Evolutionary conservation across 2,797 vertebrate species (phyloP).

Genomic region (Semotilus atromaculatus): DNA sequence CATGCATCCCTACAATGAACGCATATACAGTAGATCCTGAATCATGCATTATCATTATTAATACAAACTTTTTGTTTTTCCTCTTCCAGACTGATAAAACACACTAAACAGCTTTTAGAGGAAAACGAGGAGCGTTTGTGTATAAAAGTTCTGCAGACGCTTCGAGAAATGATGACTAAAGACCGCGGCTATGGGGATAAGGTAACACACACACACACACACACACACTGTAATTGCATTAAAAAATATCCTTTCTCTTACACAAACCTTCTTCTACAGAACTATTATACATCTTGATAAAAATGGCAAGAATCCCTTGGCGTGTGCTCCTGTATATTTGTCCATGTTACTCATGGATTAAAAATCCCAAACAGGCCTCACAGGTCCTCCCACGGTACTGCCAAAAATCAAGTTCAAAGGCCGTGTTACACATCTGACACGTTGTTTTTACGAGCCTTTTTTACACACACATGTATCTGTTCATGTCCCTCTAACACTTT

Average conservation of each 20-base stretch:
- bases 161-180: conserved; percentile 99
- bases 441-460: conserved; percentile 6
- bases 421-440: neutral
- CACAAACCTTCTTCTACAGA: neutral
- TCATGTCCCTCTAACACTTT: neutral
- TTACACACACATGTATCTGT: conserved; percentile 8
- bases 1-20: neutral
- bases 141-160: conserved; percentile 97
- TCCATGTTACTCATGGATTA: neutral
- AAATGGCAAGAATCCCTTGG: neutral
- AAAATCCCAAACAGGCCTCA: neutral
- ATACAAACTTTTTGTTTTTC: neutral
- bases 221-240: neutral
- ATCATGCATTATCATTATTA: neutral
- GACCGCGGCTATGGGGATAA: conserved; percentile 97
- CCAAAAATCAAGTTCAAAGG: neutral
- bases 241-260: neutral
- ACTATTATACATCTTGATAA: neutral
- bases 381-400: neutral
- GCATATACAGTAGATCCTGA: neutral
- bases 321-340: neutral
- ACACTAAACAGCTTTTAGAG: conserved; percentile 96
- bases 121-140: conserved; percentile 98
- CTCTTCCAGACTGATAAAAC: conserved; percentile 90
- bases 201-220: conserved; percentile 72